Evolutionary conservation across 2,797 vertebrate species (phyloP), one percentile per base, ranked within the genome.

Genomic region (Sebastolobus altivelis): DNA sequence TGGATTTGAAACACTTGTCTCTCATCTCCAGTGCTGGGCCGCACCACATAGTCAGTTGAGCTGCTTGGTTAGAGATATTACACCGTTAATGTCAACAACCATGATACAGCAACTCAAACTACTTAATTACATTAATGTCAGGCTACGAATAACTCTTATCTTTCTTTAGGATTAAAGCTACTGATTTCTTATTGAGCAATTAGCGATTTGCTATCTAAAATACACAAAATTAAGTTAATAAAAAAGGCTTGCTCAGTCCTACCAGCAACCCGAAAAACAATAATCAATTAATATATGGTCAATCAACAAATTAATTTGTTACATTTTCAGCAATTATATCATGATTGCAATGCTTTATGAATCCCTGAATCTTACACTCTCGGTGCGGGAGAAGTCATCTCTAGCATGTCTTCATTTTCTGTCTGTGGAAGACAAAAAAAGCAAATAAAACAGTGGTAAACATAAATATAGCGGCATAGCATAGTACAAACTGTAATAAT

Each of bases 21-120:
- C 93, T 99, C 98, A 79, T 99, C 98, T 74, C 97, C 98, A 0
- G 99, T 99, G 93, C 99, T 99, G 60, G 99, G 98, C 33, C 98
- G 96, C 81, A 99, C 98, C 70, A 99, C 97, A 0, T 98, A 99
- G 94, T 99, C 98, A 25, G 98, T 99, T 84, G 98, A 98, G 88
- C 98, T 99, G 94, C 84, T 92, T 82, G 75, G 25, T 80, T 89
- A 63, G 60, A 87, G 18, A 73, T 3, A 84, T 31, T 2, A 82
- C 38, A 79, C 4, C 1, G 37, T 70, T 38, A 80, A 79, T 22
- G 31, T 81, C 3, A 68, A 33, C 27, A 71, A 63, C 7, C 2
- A 22, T 7, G 2, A 40, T 5, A 73, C 0, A 13, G 16, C 10
- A 77, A 60, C 11, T 65, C 6, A 77, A 31, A 72, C 6, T 13